A percentile compares a stretch with the other conserved stretches of the same genome.
These are phyloP conservation scores for Trachymyrmex septentrionalis DNA, from an alignment of 1,140 invertebrate species.

Conservation along the genomic window DNA sequence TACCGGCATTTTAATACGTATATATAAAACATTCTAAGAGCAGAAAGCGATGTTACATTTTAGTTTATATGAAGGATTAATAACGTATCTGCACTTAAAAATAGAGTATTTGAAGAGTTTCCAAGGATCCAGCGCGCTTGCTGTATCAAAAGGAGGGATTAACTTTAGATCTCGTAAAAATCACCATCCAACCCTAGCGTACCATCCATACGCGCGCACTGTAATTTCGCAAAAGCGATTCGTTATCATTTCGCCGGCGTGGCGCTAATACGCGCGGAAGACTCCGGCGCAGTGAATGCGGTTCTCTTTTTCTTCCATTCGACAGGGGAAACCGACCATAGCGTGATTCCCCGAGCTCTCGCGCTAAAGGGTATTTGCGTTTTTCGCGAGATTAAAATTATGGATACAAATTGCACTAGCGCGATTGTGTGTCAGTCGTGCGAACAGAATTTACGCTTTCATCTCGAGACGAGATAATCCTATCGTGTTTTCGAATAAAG, in stretches of 20 bases:
- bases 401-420: slow-evolving; percentile 56
- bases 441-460: slow-evolving; percentile 49
- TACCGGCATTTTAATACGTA: background rate
- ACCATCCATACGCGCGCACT: background rate
- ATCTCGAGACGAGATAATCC: slow-evolving; percentile 28
- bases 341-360: slow-evolving; percentile 3
- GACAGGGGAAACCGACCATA: slow-evolving; percentile 13
- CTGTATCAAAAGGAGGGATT: background rate
- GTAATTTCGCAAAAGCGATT: slow-evolving; percentile 52
- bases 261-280: slow-evolving; percentile 37
- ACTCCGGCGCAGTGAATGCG: slow-evolving; percentile 9
- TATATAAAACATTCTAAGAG: background rate
- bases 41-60: background rate
- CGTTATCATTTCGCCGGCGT: slow-evolving; percentile 54
- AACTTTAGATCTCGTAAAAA: slow-evolving; percentile 17
- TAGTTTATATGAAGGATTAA: background rate
- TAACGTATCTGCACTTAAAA: background rate
- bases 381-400: slow-evolving; percentile 62
- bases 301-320: slow-evolving; percentile 48
- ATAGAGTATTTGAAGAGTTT: slow-evolving; percentile 1
- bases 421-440: slow-evolving; percentile 41
- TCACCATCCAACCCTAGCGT: slow-evolving; percentile 12
- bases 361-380: slow-evolving; percentile 30
- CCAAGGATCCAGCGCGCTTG: background rate
- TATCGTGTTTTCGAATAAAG: slow-evolving; percentile 11